phyloP scores from a whole-genome alignment of 2,797 vertebrate genomes.

The Sciurus carolinensis region DNA sequence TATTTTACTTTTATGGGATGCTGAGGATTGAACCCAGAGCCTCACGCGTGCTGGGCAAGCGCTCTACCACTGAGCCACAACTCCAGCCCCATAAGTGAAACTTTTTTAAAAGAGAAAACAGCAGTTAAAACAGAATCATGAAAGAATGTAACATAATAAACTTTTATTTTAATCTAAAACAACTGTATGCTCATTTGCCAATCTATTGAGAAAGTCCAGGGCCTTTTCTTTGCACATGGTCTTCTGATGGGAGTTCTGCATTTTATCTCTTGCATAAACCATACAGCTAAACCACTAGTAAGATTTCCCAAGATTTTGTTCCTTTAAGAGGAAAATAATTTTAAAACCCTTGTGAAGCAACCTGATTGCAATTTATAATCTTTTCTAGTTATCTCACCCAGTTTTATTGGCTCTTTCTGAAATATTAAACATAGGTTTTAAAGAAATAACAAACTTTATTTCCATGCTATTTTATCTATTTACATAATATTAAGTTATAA shows the following conservation, averaged over 20 bases:
- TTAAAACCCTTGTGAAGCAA: conserved; percentile 14
- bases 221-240: background rate
- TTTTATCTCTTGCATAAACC: background rate
- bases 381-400: background rate
- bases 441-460: conserved; percentile 44
- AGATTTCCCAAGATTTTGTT: conserved; percentile 23
- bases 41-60: no score
- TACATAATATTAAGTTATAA: conserved; percentile 36
- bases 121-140: background rate
- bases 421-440: conserved; percentile 37
- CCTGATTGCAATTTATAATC: background rate
- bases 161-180: conserved; percentile 52
- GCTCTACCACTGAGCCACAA: no score
- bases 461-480: conserved; percentile 34
- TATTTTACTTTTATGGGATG: no score
- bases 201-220: conserved; percentile 40
- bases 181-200: background rate
- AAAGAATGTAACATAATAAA: background rate
- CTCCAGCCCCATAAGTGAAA: background rate
- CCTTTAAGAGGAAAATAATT: conserved; percentile 39
- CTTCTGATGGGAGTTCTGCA: background rate
- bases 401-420: conserved; percentile 18
- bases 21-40: no score
- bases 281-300: background rate
- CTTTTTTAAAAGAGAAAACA: background rate